phyloP scores from a whole-genome alignment of 2,797 vertebrate species.

The Pangasius macronema region DNA sequence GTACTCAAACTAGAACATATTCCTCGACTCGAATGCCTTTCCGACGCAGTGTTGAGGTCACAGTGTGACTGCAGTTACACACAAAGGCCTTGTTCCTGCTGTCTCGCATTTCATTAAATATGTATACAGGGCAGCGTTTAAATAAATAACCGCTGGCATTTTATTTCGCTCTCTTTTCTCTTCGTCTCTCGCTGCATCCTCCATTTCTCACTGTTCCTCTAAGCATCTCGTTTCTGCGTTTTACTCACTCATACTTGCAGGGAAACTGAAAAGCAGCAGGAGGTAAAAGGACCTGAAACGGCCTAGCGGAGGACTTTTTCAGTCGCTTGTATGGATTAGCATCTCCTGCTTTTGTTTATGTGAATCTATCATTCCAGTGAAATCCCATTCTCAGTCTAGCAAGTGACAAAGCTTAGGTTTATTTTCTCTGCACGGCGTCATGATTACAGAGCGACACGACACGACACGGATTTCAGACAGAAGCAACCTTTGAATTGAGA shows the following conservation, averaged over 20 bases:
- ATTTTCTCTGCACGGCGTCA: background rate
- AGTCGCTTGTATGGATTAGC: background rate
- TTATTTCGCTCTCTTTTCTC: slow-evolving; percentile 27
- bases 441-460: background rate
- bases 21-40: slow-evolving; percentile 29
- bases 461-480: background rate
- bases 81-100: slow-evolving; percentile 24
- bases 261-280: background rate
- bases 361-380: background rate
- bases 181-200: background rate
- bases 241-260: background rate
- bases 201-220: background rate
- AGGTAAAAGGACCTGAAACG: background rate
- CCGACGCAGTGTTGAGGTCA: slow-evolving; percentile 29
- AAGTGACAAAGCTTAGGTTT: background rate
- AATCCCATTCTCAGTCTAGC: background rate
- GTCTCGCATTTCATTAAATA: slow-evolving; percentile 56
- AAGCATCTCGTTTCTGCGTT: background rate
- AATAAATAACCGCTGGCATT: slow-evolving; percentile 52
- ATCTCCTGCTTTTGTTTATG: background rate
- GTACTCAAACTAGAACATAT: slow-evolving; percentile 12
- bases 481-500: background rate
- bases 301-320: background rate
- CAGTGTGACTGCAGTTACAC: slow-evolving; percentile 30
- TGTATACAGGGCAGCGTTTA: slow-evolving; percentile 51